Conservation (phyloP, 2,888 invertebrate species). For the Torymus texanus region DNA sequence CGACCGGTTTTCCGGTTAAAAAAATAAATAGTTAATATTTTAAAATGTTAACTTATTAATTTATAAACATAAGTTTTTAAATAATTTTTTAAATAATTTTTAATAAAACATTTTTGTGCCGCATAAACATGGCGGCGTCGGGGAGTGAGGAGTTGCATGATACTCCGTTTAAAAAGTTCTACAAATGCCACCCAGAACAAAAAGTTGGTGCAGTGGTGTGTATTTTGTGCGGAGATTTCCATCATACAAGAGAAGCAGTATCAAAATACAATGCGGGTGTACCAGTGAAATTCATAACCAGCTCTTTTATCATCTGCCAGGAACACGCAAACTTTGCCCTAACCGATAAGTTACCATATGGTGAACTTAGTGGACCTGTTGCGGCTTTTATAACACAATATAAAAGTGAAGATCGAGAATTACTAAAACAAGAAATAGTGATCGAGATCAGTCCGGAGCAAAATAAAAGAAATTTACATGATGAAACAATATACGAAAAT, state of each 20-base stretch:
- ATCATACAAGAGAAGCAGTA: constrained; percentile 11
- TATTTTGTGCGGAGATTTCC: not conserved
- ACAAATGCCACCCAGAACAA: not conserved
- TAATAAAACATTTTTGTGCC: too few relatives aligned
- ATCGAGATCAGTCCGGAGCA: not conserved
- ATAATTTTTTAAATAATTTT: too few relatives aligned
- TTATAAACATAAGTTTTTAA: too few relatives aligned
- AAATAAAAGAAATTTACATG: not conserved
- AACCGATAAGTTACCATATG: not conserved
- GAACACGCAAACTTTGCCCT: not conserved
- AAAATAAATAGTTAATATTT: too few relatives aligned
- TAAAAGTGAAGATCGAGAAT: not conserved
- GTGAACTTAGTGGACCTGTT: constrained; percentile 3
- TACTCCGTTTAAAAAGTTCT: not conserved
- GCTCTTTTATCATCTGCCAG: constrained; percentile 1
- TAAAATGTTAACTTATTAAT: too few relatives aligned
- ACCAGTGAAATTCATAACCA: not conserved
- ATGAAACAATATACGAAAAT: not conserved
- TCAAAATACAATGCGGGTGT: not conserved
- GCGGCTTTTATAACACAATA: constrained; percentile 2
- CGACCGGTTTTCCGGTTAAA: too few relatives aligned
- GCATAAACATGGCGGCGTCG: too few relatives aligned
- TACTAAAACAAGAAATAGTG: not conserved
- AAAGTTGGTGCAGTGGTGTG: not conserved
- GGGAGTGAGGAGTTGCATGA: not conserved